phyloP scores from a whole-genome alignment of 1,140 invertebrate genomes.

The Trigoniulus corallinus region DNA sequence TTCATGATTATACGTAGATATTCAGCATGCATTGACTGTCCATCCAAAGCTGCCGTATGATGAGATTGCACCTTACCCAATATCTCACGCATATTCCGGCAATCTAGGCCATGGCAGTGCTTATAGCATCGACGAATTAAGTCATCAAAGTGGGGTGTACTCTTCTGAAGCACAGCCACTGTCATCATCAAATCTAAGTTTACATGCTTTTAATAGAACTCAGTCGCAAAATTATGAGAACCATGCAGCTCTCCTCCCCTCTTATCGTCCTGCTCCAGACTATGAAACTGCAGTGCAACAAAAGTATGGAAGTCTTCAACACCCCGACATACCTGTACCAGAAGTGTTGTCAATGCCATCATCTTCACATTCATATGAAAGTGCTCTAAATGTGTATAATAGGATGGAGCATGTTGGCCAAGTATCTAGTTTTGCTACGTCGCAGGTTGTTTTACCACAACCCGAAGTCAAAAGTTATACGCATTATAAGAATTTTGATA shows the following conservation, averaged over 20 bases:
- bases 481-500: conserved; percentile 15
- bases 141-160: background rate
- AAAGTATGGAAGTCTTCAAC: conserved; percentile 27
- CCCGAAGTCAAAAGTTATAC: conserved; percentile 3
- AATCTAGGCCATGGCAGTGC: background rate
- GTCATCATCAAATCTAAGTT: background rate
- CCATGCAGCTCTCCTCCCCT: conserved; percentile 50
- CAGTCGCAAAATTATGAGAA: background rate
- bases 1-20: no score
- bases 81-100: background rate
- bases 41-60: no score
- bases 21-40: no score
- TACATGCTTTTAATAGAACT: background rate
- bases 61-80: background rate
- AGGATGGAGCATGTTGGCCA: background rate
- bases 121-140: background rate
- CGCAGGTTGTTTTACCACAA: background rate
- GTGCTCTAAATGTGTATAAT: background rate
- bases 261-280: conserved; percentile 78
- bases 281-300: conserved; percentile 78
- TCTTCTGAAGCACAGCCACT: background rate
- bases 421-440: background rate
- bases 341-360: background rate
- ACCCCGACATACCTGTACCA: conserved; percentile 20
- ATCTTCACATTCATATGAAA: background rate